A percentile compares a stretch with the other conserved stretches of the same genome.
Conservation (phyloP, 1,140 invertebrate genomes). For the Lamellibrachia luymesi region DNA sequence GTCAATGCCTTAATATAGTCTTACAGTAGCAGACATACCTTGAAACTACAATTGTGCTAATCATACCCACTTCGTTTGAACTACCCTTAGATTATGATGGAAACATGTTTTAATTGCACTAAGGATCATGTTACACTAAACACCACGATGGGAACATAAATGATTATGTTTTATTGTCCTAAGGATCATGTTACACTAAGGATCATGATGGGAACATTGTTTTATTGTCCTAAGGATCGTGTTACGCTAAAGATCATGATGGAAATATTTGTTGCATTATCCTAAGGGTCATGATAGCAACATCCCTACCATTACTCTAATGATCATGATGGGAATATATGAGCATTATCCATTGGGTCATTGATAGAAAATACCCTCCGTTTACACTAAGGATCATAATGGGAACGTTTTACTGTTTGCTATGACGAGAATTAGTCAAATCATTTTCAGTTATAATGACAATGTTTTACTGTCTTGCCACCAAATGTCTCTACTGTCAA, state of each 20-base stretch:
- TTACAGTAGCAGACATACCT: too few species aligned
- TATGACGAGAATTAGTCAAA: background rate
- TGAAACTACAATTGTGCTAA: too few species aligned
- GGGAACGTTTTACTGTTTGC: background rate
- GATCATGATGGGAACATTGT: background rate
- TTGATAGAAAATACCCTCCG: background rate
- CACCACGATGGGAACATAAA: too few species aligned
- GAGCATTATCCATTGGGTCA: background rate
- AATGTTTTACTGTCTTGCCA: background rate
- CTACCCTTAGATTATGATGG: too few species aligned
- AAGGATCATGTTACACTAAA: too few species aligned
- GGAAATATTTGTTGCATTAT: background rate
- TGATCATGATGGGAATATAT: background rate
- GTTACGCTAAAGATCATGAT: background rate
- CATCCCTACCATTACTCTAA: background rate
- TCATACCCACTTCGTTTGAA: too few species aligned
- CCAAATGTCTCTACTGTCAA: slow-evolving; percentile 12
- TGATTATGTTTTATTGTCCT: too few species aligned
- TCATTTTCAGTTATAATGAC: background rate
- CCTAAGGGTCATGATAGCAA: background rate
- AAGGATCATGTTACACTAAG: background rate
- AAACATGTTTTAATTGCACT: too few species aligned
- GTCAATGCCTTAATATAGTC: too few species aligned
- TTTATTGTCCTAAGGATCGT: background rate
- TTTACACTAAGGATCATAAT: background rate